Base-by-base conservation (phyloP, 2,888 invertebrate genomes). In the Parnassius orleans region DNA sequence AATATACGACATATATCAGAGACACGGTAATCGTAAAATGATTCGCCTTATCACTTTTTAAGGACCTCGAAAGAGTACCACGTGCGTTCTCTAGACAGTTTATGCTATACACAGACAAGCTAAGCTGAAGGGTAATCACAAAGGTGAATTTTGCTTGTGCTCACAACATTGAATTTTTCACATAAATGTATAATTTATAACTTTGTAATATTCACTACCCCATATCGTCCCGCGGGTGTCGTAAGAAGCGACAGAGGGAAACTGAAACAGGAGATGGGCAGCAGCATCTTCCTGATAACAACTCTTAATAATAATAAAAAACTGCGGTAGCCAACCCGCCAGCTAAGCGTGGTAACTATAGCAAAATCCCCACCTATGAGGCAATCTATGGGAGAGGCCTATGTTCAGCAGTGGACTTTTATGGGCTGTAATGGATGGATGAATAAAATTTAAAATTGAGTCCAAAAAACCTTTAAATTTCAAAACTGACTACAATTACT, bases 111-210 rank as follows among this genome's bases (percentile, higher is more conserved):
- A 83, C 79, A 84, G 80, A 84, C 71, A 89, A 89, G 88, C 89
- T 80, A 89, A 88, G 89, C 86, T 74, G 80, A 78, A 78, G 76
- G 77, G 71, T 76, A 73, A 66, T 69, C 74, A 75, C 72, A 74
- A 72, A 77, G 77, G 76, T 76, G 63, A 83, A 84, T 79, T 86
- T 84, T 75, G 81, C 82, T 78, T 77, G 82, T 85, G 85, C 78
- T 19, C 74, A 80, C 83, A 79, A 87, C 86, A 87, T 80, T 70
- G 69, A 66, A 68, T 67, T 64, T 64, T 66, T 65, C 68, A 74
- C 71, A 74, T 66, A 1, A 1, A 19, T 2, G 15, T 19, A 19
- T 2, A 19, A 19, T 19, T 19, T 19, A 19, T 19, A 19, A 19
- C 15, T 19, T 19, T 19, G 15, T 1, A 19, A 19, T 19, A 19